Percentiles rank a stretch among this genome's conserved stretches.
phyloP scores from a whole-genome alignment of 92 coral and sea anemone genomes.

The Chrysogorgia sp. region DNA sequence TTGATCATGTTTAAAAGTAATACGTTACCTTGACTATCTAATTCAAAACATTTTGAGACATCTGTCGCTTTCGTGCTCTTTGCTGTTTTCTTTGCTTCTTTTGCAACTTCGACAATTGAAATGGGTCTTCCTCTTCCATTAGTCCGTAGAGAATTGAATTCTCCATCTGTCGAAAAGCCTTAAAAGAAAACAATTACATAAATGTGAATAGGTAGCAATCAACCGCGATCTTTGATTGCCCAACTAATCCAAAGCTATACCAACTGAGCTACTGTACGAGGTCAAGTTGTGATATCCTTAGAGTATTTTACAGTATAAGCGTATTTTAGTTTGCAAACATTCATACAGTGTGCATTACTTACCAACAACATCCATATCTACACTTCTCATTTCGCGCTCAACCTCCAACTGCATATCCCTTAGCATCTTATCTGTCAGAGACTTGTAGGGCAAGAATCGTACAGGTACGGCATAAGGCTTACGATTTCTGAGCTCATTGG shows the following conservation, averaged over 20 bases:
- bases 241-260: no score
- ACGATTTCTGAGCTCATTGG: conserved; percentile 13
- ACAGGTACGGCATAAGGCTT: conserved; percentile 20
- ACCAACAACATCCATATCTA: conserved; percentile 19
- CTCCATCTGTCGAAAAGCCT: conserved; percentile 67
- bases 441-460: conserved; percentile 14
- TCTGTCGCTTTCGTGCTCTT: not conserved
- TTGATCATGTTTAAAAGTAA: no score
- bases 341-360: not conserved
- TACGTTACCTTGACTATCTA: not conserved
- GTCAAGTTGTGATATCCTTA: not conserved
- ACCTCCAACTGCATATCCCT: conserved; percentile 22
- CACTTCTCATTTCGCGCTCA: not conserved
- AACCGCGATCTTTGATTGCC: not conserved
- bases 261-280: no score
- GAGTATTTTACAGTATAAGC: not conserved
- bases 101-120: conserved; percentile 47
- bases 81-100: conserved; percentile 46
- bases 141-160: conserved; percentile 57
- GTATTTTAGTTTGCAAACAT: not conserved
- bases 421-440: not conserved
- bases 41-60: not conserved
- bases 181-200: not conserved
- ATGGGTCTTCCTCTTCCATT: conserved; percentile 52
- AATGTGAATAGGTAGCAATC: not conserved